These are phyloP conservation scores for Tortricodes alternella DNA, from an alignment of 2,888 invertebrate species.

Conservation along the genomic window DNA sequence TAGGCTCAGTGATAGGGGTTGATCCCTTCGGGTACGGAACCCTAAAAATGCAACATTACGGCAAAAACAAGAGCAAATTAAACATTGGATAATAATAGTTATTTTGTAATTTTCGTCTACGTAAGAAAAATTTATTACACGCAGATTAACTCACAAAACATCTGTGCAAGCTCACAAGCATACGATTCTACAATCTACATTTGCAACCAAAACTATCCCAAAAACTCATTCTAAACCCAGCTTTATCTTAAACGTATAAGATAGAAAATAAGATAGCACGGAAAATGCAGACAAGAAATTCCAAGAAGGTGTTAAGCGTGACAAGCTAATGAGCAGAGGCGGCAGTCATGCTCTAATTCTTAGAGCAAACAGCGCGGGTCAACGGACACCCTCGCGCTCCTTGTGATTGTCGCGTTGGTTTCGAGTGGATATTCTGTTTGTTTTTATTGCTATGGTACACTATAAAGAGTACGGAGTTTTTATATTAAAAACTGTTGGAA, in stretches of 20 bases:
- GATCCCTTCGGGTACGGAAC: too few species aligned
- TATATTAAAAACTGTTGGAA: too few species aligned
- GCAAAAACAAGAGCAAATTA: too few species aligned
- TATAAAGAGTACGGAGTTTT: too few species aligned
- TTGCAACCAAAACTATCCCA: not conserved
- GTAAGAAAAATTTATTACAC: not conserved
- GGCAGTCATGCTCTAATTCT: constrained; percentile 58
- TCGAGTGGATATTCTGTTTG: constrained; percentile 27
- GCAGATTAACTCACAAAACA: not conserved
- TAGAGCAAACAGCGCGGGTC: constrained; percentile 67
- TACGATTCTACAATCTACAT: not conserved
- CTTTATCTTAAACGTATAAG: not conserved
- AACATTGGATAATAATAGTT: too few species aligned
- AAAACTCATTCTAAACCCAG: not conserved
- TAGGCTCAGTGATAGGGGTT: too few species aligned
- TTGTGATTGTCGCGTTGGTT: constrained; percentile 23
- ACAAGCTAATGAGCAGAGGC: constrained; percentile 57
- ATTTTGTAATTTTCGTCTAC: too few species aligned
- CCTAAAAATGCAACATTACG: too few species aligned
- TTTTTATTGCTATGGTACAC: constrained; percentile 3
- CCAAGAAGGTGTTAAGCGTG: constrained; percentile 62
- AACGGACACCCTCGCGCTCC: constrained; percentile 55
- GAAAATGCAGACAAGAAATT: constrained; percentile 39
- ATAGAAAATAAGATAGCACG: not conserved
- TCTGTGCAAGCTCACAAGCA: not conserved